These are phyloP conservation scores for Lochmaea crataegi DNA, from an alignment of 2,888 invertebrate genomes.

Conservation along the genomic window DNA sequence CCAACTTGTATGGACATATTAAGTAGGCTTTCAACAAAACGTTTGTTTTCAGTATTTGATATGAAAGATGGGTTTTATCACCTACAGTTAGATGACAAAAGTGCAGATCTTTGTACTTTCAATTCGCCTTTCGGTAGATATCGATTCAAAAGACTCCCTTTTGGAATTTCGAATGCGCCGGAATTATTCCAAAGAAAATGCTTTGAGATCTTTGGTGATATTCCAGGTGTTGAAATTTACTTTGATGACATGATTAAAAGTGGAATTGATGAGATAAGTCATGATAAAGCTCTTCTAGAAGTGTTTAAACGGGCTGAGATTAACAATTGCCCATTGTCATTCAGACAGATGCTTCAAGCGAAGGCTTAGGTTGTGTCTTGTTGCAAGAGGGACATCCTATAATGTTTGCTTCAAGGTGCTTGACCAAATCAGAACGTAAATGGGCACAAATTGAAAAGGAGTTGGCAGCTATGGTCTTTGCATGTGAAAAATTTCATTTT, in stretches of 20 bases:
- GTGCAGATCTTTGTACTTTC: background rate
- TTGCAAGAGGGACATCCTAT: background rate
- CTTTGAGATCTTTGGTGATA: background rate
- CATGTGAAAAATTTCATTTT: too few species aligned
- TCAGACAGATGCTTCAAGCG: background rate
- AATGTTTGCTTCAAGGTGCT: background rate
- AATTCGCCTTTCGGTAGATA: background rate
- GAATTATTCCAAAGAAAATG: background rate
- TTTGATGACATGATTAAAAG: conserved; percentile 35
- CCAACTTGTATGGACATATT: background rate
- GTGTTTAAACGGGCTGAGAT: conserved; percentile 16
- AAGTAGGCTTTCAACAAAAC: background rate
- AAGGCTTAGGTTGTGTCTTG: background rate
- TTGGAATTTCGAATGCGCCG: background rate
- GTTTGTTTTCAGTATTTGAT: too few species aligned
- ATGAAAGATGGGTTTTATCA: background rate
- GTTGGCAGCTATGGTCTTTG: too few species aligned
- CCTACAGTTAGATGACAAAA: background rate
- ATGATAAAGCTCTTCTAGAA: conserved; percentile 9
- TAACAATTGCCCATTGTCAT: background rate
- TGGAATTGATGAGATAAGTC: conserved; percentile 13
- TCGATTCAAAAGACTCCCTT: background rate
- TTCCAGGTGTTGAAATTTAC: background rate
- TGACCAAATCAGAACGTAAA: background rate
- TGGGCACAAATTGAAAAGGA: too few species aligned